Evolutionary conservation across 2,888 invertebrate genomes (phyloP).

Genomic region (Conops quadrifasciatus): DNA sequence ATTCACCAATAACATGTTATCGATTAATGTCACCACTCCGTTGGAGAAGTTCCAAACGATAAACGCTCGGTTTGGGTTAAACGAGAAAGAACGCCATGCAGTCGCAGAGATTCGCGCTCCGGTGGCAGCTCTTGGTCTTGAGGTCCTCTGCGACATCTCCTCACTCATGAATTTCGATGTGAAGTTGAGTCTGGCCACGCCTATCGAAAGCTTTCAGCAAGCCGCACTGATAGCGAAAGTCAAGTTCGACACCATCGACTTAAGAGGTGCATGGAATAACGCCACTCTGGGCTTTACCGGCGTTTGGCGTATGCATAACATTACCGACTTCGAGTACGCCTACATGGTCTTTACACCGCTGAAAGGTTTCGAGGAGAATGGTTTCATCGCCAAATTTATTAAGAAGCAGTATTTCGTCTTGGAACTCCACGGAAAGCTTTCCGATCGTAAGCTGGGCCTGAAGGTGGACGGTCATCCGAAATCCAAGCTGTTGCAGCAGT

Average conservation of each 20-base stretch:
- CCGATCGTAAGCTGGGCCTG: slow-evolving; percentile 71
- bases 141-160: slow-evolving; percentile 72
- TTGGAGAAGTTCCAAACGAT: slow-evolving; percentile 73
- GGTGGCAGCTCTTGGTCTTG: slow-evolving; percentile 74
- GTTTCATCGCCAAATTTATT: slow-evolving; percentile 74
- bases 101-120: slow-evolving; percentile 79
- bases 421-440: slow-evolving; percentile 75
- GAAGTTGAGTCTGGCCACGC: slow-evolving; percentile 77
- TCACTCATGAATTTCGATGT: slow-evolving; percentile 77
- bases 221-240: slow-evolving; percentile 75
- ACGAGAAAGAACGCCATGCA: slow-evolving; percentile 74
- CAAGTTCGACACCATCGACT: slow-evolving; percentile 75
- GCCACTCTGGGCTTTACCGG: slow-evolving; percentile 80
- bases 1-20: slow-evolving; percentile 78
- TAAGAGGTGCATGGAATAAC: slow-evolving; percentile 79
- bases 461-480: slow-evolving; percentile 60
- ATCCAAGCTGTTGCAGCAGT: slow-evolving; percentile 57
- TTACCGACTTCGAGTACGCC: slow-evolving; percentile 79
- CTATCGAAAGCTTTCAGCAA: slow-evolving; percentile 75
- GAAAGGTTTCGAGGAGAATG: slow-evolving; percentile 80
- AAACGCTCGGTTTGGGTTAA: slow-evolving; percentile 76
- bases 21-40: slow-evolving; percentile 79
- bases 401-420: slow-evolving; percentile 73
- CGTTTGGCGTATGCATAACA: slow-evolving; percentile 71
- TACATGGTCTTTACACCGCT: slow-evolving; percentile 81